These are phyloP conservation scores for Hyphantria cunea DNA, from an alignment of 1,140 invertebrate species.

Conservation along the genomic window DNA sequence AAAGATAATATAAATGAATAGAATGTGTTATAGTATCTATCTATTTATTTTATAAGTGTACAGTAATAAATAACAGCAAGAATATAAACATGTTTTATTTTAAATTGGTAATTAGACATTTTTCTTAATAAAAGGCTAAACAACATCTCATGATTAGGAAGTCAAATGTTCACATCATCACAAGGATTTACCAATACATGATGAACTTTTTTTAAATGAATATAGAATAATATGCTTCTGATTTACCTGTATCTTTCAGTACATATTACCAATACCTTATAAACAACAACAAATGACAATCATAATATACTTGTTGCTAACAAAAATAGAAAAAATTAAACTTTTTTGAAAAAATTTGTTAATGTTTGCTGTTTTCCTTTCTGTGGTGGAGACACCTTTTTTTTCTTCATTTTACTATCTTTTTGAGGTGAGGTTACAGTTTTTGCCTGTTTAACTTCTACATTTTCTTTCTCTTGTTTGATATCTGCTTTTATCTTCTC, in stretches of 20 bases:
- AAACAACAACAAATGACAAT: too few species aligned
- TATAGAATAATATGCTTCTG: too few species aligned
- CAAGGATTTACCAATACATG: too few species aligned
- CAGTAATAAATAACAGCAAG: background rate
- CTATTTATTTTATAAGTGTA: slow-evolving; percentile 5
- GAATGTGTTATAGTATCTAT: slow-evolving; percentile 4
- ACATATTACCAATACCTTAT: too few species aligned
- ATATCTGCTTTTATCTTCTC: slow-evolving; percentile 38
- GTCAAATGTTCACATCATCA: too few species aligned
- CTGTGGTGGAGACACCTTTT: slow-evolving; percentile 63
- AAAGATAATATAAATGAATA: slow-evolving; percentile 51
- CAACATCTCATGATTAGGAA: too few species aligned
- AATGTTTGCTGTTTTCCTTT: slow-evolving; percentile 70
- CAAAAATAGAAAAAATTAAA: slow-evolving; percentile 23
- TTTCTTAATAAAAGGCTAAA: too few species aligned
- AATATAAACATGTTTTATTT: slow-evolving; percentile 7
- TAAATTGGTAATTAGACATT: too few species aligned
- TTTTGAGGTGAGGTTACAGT: slow-evolving; percentile 53
- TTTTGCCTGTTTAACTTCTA: slow-evolving; percentile 42
- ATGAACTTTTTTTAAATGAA: too few species aligned
- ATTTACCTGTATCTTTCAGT: too few species aligned
- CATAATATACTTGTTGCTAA: too few species aligned
- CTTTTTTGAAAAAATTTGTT: slow-evolving; percentile 71
- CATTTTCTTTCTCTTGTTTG: slow-evolving; percentile 31
- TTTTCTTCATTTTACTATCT: slow-evolving; percentile 47